phyloP scores from a whole-genome alignment of 2,888 invertebrate genomes.

The Tipula lateralis region DNA sequence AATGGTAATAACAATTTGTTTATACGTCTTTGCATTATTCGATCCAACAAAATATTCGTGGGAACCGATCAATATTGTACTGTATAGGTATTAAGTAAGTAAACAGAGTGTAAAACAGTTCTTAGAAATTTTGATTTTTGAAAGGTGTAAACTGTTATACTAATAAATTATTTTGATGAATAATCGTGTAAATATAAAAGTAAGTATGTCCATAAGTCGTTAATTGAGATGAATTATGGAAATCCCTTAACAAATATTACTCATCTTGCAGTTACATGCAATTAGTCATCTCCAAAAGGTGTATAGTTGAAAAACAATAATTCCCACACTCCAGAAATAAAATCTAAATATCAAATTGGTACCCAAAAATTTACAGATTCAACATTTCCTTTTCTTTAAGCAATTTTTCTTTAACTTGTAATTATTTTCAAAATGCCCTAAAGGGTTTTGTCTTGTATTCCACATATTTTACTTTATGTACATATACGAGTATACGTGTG shows the following conservation, averaged over 20 bases:
- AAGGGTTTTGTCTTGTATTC: neutral
- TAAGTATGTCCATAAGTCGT: neutral
- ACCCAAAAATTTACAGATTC: neutral
- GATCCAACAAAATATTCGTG: neutral
- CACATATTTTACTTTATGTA: no score
- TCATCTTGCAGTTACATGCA: neutral
- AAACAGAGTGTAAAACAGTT: neutral
- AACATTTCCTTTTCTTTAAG: neutral
- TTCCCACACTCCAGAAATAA: neutral
- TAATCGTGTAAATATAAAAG: neutral
- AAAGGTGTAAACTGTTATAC: neutral
- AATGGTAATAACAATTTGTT: neutral
- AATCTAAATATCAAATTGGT: neutral
- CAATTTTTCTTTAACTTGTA: neutral
- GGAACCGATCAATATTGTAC: neutral
- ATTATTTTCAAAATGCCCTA: neutral
- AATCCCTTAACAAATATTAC: neutral
- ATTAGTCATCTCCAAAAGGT: neutral
- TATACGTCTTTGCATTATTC: neutral
- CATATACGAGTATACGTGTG: neutral
- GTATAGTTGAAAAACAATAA: neutral
- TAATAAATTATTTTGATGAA: neutral
- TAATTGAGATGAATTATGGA: no score
- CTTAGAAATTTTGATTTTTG: neutral
- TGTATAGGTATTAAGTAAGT: neutral